phyloP scores from a whole-genome alignment of 2,113 vertebrate genomes.

The Clarias macrocephalus region DNA sequence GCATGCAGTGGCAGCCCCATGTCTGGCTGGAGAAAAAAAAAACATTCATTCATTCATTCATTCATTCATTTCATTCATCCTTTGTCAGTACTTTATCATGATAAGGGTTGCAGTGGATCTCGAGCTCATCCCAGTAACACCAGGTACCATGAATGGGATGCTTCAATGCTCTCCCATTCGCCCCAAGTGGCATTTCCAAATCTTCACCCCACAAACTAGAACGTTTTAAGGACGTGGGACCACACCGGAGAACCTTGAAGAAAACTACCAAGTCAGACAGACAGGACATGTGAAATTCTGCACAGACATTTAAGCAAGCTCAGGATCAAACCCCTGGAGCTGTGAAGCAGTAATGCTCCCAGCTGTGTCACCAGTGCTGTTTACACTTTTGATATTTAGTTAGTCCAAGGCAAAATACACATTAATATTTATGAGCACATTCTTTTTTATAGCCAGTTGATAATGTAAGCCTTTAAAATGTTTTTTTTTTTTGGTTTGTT shows the following conservation, averaged over 20 bases:
- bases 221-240: neutral
- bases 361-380: neutral
- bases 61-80: neutral
- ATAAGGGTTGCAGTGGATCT: neutral
- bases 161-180: too few species aligned
- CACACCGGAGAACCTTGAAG: neutral
- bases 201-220: neutral
- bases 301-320: neutral
- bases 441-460: neutral
- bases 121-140: neutral
- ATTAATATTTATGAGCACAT: neutral
- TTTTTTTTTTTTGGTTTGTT: too few species aligned
- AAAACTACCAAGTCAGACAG: neutral
- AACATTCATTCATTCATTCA: neutral
- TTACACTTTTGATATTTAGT: neutral
- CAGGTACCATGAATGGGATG: neutral
- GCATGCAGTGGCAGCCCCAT: too few species aligned
- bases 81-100: neutral
- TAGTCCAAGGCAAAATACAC: neutral
- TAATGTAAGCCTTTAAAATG: neutral
- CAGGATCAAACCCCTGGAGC: conserved; percentile 13
- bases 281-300: neutral
- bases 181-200: neutral
- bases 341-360: neutral
- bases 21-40: too few species aligned